Evolutionary conservation across 2,888 invertebrate species (phyloP), one percentile per base, ranked within the genome.

Genomic region (Acheta domesticus): DNA sequence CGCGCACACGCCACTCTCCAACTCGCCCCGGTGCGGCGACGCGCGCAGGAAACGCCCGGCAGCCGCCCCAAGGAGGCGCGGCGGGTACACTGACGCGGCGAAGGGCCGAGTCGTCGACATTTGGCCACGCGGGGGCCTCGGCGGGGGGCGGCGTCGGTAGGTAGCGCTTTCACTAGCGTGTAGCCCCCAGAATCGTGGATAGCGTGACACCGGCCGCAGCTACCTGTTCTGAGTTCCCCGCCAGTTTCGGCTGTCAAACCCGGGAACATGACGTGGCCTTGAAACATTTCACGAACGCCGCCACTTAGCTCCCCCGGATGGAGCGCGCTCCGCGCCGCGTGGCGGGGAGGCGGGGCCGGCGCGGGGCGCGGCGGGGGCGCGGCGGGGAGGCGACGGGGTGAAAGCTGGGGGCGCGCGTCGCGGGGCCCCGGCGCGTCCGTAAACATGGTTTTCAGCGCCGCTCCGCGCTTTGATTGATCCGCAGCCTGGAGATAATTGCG

Each of bases 221-320:
- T 62, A 62, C 62, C 62, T 62, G 62, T 62, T 62, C 62, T 62
- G 62, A 62, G n/a, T n/a, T n/a, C 16, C n/a, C 16, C 62, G 62
- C 62, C 62, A 19, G 62, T 62, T 62, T 62, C 62, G 62, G 62
- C 62, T 62, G 62, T 62, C 62, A 62, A 62, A 62, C 62, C 16
- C 62, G 62, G 62, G 62, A 62, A 62, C 62, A n/a, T 62, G 62
- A 62, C 62, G 62, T 62, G 62, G 62, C 62, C 62, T 62, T 62
- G 62, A n/a, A 62, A 62, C 62, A 62, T 62, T 62, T 62, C 62
- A 62, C 62, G 62, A 62, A 62, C 14, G 16, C 62, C 62, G 16
- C 62, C 62, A 19, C 62, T 62, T 62, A 14, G 0, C 12, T 62
- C 62, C 14, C n/a, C 62, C 62, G 14, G 16, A 62, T n/a, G 14